Percentiles rank a stretch among this genome's conserved stretches.
These are phyloP conservation scores for Synergus laeviventris DNA, from an alignment of 2,888 invertebrate species.

Conservation along the genomic window DNA sequence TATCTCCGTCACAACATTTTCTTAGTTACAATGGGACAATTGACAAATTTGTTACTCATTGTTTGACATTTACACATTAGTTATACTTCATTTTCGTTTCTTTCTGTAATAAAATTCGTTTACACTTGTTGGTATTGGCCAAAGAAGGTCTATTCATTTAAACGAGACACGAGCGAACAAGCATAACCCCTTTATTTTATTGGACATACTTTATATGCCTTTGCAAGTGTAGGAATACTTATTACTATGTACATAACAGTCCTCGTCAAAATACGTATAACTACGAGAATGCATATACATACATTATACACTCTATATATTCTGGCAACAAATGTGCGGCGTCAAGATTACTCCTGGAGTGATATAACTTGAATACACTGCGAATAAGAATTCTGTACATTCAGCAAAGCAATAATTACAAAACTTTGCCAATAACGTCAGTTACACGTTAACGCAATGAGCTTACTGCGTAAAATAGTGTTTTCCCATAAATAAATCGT, in stretches of 20 bases:
- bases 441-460: neutral
- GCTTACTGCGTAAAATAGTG: neutral
- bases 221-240: constrained; percentile 27
- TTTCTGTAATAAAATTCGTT: neutral
- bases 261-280: constrained; percentile 19
- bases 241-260: constrained; percentile 37
- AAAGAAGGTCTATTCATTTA: constrained; percentile 5
- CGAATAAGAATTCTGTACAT: constrained; percentile 36
- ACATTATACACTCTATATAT: constrained; percentile 12
- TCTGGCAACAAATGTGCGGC: constrained; percentile 22
- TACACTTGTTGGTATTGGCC: neutral
- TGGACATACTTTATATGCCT: constrained; percentile 19
- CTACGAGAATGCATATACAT: neutral
- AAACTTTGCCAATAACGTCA: constrained; percentile 9
- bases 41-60: constrained; percentile 4
- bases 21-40: neutral
- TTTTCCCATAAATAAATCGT: neutral
- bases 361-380: constrained; percentile 25
- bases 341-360: constrained; percentile 33
- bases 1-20: neutral
- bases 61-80: neutral
- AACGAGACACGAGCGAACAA: constrained; percentile 8
- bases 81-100: constrained; percentile 17
- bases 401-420: constrained; percentile 7
- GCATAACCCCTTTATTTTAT: constrained; percentile 35